phyloP scores from a whole-genome alignment of 2,797 vertebrate genomes.

The Alosa sapidissima region DNA sequence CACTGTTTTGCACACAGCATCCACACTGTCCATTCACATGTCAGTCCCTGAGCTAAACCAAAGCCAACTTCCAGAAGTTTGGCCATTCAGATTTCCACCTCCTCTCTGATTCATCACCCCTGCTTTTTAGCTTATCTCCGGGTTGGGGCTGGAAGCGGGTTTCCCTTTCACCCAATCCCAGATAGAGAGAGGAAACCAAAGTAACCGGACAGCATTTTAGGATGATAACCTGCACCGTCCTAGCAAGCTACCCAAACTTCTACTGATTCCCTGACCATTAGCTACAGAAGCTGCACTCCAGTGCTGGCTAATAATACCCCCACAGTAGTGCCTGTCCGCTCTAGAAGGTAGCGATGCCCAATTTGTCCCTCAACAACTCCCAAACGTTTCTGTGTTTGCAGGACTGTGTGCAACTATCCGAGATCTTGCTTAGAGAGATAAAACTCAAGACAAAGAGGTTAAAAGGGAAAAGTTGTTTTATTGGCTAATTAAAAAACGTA shows the following conservation, averaged over 20 bases:
- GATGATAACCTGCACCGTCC: background rate
- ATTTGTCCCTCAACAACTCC: no score
- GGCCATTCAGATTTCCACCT: no score
- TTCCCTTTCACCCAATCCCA: background rate
- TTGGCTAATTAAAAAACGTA: no score
- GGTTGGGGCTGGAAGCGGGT: background rate
- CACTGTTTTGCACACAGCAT: background rate
- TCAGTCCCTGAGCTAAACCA: background rate
- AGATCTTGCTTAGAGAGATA: no score
- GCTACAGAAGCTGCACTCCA: background rate
- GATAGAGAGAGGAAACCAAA: background rate
- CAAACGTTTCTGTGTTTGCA: no score
- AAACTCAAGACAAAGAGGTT: no score
- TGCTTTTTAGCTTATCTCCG: background rate
- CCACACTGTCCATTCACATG: background rate
- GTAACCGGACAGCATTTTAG: background rate
- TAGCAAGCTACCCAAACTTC: background rate
- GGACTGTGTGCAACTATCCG: no score
- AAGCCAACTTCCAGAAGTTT: background rate
- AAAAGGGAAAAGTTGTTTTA: no score
- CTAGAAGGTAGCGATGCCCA: no score
- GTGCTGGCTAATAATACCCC: background rate
- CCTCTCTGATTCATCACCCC: background rate
- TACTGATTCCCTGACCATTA: background rate
- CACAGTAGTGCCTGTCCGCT: no score